A percentile compares a stretch with the other conserved stretches of the same genome.
Evolutionary conservation across 64 coral and sea anemone species (phyloP).

Genomic region (Cladopsammia gracilis): DNA sequence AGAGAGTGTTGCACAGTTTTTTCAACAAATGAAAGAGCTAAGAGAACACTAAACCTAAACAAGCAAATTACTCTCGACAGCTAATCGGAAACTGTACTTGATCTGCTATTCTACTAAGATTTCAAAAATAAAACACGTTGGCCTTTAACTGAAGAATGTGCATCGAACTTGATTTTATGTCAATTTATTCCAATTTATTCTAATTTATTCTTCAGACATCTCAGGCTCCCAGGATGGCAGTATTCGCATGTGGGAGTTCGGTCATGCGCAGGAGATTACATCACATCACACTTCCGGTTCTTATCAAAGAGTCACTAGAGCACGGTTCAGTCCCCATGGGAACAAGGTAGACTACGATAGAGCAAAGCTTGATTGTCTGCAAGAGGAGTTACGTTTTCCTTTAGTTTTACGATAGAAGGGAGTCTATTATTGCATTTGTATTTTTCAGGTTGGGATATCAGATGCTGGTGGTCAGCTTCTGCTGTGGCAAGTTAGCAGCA

Average conservation of each 20-base stretch:
- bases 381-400: neutral
- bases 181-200: no score
- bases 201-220: slow-evolving; percentile 65
- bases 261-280: slow-evolving; percentile 94
- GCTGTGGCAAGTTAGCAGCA: slow-evolving; percentile 94
- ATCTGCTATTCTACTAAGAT: no score
- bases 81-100: no score
- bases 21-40: no score
- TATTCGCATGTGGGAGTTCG: slow-evolving; percentile 98
- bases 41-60: no score
- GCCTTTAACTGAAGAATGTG: no score
- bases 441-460: slow-evolving; percentile 79
- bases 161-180: no score
- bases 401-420: neutral
- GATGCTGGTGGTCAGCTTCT: slow-evolving; percentile 78
- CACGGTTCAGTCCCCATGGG: slow-evolving; percentile 94
- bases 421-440: no score
- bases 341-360: slow-evolving; percentile 76
- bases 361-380: neutral
- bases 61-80: no score
- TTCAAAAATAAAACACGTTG: no score
- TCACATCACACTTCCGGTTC: slow-evolving; percentile 91
- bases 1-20: no score
- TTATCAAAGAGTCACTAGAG: slow-evolving; percentile 89
- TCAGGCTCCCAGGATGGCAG: slow-evolving; percentile 97